A percentile compares a stretch with the other conserved stretches of the same genome.
phyloP scores from a whole-genome alignment of 2,797 vertebrate species.

The Enteromius fasciolatus region DNA sequence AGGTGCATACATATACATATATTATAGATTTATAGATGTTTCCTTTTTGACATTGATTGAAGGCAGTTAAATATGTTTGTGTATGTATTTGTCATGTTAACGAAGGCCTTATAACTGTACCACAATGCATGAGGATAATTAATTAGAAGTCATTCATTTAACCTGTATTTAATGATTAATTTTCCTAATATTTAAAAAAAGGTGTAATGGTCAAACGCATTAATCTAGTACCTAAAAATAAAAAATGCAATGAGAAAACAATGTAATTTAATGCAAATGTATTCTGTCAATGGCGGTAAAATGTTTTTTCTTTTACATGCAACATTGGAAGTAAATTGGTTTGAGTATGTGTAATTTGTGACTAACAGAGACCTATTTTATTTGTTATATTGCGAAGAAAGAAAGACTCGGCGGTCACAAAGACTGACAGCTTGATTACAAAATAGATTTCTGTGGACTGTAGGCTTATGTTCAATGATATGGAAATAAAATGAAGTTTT shows the following conservation, averaged over 20 bases:
- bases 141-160: background rate
- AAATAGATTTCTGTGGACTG: background rate
- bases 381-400: background rate
- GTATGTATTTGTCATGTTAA: background rate
- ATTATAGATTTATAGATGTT: background rate
- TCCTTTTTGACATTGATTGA: background rate
- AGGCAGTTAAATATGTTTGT: background rate
- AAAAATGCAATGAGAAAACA: background rate
- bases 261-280: background rate
- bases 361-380: background rate
- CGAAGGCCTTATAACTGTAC: background rate
- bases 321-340: background rate
- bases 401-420: background rate
- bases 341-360: background rate
- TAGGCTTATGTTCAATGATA: background rate
- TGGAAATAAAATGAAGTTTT: conserved; percentile 9
- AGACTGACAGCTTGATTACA: background rate
- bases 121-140: background rate
- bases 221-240: background rate
- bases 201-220: background rate
- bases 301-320: background rate
- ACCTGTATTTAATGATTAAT: background rate
- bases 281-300: background rate
- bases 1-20: background rate
- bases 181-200: background rate